Evolutionary conservation across 35 echinoderm and acorn worm genomes (phyloP).

Genomic region (Heliocidaris tuberculata): DNA sequence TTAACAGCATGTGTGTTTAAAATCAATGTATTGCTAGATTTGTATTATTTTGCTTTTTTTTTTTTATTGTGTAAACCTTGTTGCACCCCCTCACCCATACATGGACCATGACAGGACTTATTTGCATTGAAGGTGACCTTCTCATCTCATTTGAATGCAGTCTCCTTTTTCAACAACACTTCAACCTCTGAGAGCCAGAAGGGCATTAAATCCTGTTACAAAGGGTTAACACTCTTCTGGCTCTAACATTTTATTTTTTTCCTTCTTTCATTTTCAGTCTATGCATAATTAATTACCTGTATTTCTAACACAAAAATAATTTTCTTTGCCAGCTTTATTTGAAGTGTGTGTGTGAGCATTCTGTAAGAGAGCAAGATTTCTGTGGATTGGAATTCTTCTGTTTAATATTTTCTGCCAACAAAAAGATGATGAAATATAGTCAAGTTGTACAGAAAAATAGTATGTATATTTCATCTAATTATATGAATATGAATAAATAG

Average conservation of each 20-base stretch:
- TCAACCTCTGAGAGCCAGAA: not conserved
- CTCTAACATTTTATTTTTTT: not conserved
- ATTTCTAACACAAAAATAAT: not conserved
- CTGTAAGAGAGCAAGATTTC: not conserved
- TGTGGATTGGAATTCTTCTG: not conserved
- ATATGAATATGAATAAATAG: not conserved
- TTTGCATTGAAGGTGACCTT: constrained; percentile 15
- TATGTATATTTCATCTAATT: too few relatives aligned
- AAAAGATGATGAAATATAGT: too few relatives aligned
- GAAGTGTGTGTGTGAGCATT: not conserved
- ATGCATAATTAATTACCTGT: not conserved
- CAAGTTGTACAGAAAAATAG: too few relatives aligned
- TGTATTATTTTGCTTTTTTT: not conserved
- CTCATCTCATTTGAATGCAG: not conserved
- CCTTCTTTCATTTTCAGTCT: not conserved
- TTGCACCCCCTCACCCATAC: not conserved
- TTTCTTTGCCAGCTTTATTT: not conserved
- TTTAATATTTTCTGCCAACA: not conserved
- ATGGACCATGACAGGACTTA: not conserved
- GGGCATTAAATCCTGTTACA: not conserved
- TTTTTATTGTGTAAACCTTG: not conserved
- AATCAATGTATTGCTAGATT: not conserved
- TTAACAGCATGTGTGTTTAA: not conserved
- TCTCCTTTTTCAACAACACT: not conserved
- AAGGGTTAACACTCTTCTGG: too few relatives aligned